phyloP scores from a whole-genome alignment of 2,797 vertebrate species.

The Molothrus ater region DNA sequence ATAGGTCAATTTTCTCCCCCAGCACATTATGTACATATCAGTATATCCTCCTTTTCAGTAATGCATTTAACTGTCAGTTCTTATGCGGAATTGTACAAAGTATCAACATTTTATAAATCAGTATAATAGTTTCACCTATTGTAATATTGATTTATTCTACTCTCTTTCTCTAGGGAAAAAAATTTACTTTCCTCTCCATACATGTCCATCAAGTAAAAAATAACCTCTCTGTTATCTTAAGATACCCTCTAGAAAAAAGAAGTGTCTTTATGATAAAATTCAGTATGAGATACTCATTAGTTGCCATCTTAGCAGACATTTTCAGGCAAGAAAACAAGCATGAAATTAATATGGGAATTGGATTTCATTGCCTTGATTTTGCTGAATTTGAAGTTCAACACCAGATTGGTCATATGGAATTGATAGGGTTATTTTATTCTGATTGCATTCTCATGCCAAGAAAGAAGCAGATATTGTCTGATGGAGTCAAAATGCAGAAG shows the following conservation, averaged over 20 bases:
- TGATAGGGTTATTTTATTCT: not conserved
- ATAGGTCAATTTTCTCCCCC: not conserved
- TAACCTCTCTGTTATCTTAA: not conserved
- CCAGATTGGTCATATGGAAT: too few relatives aligned
- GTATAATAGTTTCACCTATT: not conserved
- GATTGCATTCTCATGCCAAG: not conserved
- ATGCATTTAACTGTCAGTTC: not conserved
- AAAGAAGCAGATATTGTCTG: not conserved
- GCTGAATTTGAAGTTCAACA: not conserved
- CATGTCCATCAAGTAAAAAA: not conserved
- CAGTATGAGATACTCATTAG: not conserved
- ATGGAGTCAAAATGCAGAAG: not conserved
- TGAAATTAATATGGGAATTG: not conserved
- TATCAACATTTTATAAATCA: not conserved
- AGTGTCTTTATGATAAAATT: not conserved
- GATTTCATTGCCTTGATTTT: not conserved
- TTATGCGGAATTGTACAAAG: not conserved
- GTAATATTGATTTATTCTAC: not conserved
- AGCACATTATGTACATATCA: not conserved
- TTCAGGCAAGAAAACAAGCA: not conserved
- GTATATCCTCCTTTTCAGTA: not conserved
- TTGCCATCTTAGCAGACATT: not conserved
- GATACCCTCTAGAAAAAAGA: not conserved
- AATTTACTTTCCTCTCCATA: not conserved
- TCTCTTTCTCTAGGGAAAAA: not conserved